phyloP scores from a whole-genome alignment of 1,140 invertebrate species.

The Achroia grisella region DNA sequence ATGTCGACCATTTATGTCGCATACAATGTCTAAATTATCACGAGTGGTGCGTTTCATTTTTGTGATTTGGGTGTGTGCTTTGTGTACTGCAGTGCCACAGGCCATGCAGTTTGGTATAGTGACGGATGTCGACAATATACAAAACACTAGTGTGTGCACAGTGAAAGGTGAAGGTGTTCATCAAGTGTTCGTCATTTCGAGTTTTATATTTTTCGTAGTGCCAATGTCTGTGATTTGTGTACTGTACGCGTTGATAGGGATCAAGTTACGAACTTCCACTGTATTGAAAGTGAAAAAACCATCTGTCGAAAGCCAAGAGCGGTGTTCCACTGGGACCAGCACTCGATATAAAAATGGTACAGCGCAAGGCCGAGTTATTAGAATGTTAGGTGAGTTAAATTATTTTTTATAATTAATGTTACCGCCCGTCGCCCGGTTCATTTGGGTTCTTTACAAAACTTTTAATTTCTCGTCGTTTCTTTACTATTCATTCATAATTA shows the following conservation, averaged over 20 bases:
- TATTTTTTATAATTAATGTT: no score
- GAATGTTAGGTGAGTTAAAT: conserved; percentile 78
- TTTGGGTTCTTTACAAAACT: no score
- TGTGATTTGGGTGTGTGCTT: conserved; percentile 81
- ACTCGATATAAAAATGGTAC: conserved; percentile 72
- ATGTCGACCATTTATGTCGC: conserved; percentile 91
- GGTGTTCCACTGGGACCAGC: conserved; percentile 33
- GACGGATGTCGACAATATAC: conserved; percentile 66
- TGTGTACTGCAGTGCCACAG: conserved; percentile 86
- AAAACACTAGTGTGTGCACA: conserved; percentile 72
- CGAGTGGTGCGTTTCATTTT: conserved; percentile 82
- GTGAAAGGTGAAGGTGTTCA: conserved; percentile 73
- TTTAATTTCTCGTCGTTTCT: no score
- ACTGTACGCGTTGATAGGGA: conserved; percentile 81
- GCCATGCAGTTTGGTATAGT: conserved; percentile 83
- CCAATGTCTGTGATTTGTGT: conserved; percentile 85
- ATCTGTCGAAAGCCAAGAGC: conserved; percentile 47
- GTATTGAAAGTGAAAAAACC: conserved; percentile 53
- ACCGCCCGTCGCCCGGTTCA: no score
- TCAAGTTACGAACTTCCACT: conserved; percentile 76
- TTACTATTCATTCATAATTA: no score
- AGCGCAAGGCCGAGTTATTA: conserved; percentile 76
- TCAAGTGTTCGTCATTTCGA: conserved; percentile 82
- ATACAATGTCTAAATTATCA: conserved; percentile 87
- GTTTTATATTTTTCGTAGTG: conserved; percentile 84